Conservation (phyloP, 2,113 vertebrate genomes). For the Tautogolabrus adspersus region DNA sequence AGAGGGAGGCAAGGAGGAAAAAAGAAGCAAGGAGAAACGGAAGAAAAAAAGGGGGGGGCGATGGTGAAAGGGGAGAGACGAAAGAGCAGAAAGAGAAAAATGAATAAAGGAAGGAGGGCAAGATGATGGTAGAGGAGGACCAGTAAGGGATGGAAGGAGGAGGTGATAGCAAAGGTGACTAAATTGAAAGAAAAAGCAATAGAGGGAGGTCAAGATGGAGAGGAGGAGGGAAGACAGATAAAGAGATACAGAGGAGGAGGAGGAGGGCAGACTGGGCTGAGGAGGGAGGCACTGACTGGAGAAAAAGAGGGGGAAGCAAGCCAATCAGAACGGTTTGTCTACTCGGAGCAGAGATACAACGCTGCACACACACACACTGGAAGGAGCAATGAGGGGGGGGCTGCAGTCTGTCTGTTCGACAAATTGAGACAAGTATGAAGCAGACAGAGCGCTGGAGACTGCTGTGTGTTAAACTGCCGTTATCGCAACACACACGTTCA, state of each 20-base stretch:
- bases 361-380: constrained; percentile 15
- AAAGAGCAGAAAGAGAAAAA: background rate
- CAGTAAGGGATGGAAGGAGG: background rate
- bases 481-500: constrained; percentile 1
- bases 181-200: background rate
- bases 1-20: background rate
- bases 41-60: background rate
- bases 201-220: background rate
- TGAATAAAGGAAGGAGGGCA: background rate
- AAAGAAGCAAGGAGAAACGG: background rate
- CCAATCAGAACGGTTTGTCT: constrained; percentile 37
- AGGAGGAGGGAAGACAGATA: constrained; percentile 19
- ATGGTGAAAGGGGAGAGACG: background rate
- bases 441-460: constrained; percentile 12
- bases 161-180: constrained; percentile 24
- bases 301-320: constrained; percentile 6
- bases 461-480: constrained; percentile 33
- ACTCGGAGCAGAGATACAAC: background rate
- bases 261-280: constrained; percentile 28
- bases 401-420: constrained; percentile 21
- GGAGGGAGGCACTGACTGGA: constrained; percentile 1
- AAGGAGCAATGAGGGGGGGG: constrained; percentile 3
- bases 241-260: constrained; percentile 13
- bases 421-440: constrained; percentile 56
- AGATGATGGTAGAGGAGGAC: background rate